A percentile compares a stretch with the other conserved stretches of the same genome.
Conservation (phyloP, 1,140 invertebrate species). For the Trachymyrmex cornetzi region DNA sequence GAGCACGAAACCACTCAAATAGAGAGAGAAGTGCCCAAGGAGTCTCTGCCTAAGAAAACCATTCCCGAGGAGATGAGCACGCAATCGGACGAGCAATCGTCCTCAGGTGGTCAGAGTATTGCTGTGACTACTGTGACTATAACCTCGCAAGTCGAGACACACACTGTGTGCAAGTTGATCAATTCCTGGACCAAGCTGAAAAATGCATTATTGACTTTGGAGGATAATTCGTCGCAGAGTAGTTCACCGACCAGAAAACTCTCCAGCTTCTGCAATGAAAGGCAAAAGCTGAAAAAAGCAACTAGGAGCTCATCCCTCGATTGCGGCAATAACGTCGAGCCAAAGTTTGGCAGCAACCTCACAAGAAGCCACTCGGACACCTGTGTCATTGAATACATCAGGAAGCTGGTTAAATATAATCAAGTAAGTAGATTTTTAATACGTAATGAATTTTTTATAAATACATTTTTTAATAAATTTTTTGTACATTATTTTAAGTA, state of each 20-base stretch:
- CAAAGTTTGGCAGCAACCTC: constrained; percentile 87
- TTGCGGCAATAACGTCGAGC: constrained; percentile 89
- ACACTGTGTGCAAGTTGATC: constrained; percentile 49
- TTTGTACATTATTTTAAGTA: not conserved
- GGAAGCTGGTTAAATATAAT: constrained; percentile 83
- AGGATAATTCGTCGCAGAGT: constrained; percentile 74
- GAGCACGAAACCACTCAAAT: constrained; percentile 88
- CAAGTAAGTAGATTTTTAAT: constrained; percentile 71
- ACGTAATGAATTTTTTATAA: not conserved
- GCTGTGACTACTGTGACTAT: not conserved
- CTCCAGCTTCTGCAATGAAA: too few species aligned
- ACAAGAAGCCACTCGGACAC: constrained; percentile 90
- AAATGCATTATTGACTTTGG: constrained; percentile 79
- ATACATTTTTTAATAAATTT: too few species aligned
- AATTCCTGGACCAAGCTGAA: constrained; percentile 84
- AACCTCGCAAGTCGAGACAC: constrained; percentile 59
- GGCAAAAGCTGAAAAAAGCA: constrained; percentile 93
- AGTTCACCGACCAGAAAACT: constrained; percentile 74
- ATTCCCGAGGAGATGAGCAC: constrained; percentile 68
- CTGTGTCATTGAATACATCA: constrained; percentile 85
- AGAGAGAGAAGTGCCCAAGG: constrained; percentile 81
- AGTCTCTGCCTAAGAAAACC: constrained; percentile 77
- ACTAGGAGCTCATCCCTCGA: constrained; percentile 93
- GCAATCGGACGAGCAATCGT: constrained; percentile 59
- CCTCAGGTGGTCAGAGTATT: not conserved